phyloP scores from a whole-genome alignment of 2,113 vertebrate species.

The Myrmophylax atrothorax region DNA sequence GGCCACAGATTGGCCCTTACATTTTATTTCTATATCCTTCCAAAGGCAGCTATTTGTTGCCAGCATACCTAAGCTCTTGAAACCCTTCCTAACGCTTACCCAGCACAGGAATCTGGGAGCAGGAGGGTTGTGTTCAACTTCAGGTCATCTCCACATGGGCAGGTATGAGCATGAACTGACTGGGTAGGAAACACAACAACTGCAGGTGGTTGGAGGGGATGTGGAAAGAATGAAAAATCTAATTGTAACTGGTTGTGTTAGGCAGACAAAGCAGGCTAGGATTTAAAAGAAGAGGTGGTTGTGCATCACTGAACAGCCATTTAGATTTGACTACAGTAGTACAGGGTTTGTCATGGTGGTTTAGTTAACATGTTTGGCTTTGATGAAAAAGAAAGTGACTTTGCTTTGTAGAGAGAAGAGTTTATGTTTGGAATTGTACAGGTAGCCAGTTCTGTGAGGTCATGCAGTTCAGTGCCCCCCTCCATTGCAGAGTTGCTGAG shows the following conservation, averaged over 20 bases:
- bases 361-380: conserved; percentile 49
- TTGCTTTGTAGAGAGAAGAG: neutral
- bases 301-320: conserved; percentile 43
- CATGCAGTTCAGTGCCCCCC: neutral
- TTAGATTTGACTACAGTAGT: conserved; percentile 42
- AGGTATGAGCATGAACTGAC: neutral
- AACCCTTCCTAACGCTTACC: neutral
- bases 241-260: neutral
- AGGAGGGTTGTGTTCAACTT: neutral
- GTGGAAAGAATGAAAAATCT: conserved; percentile 3
- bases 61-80: neutral
- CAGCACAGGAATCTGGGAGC: neutral
- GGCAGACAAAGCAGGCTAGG: neutral
- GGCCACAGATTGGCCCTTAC: neutral
- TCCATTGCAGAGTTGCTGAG: neutral
- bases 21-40: neutral
- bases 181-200: neutral
- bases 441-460: conserved; percentile 46
- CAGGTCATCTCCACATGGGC: neutral
- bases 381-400: conserved; percentile 55
- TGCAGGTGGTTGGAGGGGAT: neutral
- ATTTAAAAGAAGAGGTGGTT: conserved; percentile 27
- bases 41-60: neutral
- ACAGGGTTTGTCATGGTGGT: conserved; percentile 48
- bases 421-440: neutral